Base-by-base conservation (phyloP, 2,113 vertebrate species). In the Salvelinus fontinalis region DNA sequence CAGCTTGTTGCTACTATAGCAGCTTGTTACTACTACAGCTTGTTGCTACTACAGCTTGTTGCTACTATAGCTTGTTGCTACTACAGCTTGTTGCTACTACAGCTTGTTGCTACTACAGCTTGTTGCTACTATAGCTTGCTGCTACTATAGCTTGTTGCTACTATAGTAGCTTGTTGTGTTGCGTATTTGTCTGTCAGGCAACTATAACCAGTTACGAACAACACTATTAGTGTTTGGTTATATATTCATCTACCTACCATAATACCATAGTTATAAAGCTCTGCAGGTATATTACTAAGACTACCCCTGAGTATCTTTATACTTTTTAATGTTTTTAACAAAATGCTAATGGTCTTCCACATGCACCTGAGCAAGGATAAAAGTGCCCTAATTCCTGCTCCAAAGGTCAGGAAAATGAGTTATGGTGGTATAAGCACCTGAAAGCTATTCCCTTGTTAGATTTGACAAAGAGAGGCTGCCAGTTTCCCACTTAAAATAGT, bases 381-480 rank as follows among this genome's bases (percentile, higher is more conserved):
- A 91, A 91, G 88, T 94, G 93, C 89, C 93, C 94, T 94, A 92
- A 94, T 94, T 94, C 89, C 91, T 90, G 87, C 91, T 92, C 89
- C 89, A 94, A 94, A 94, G 94, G 93, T 94, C 92, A 92, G 78
- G 0, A 83, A 75, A 86, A 92, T 94, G 93, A 94, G 93, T 94
- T 93, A 94, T 94, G 84, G 89, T 26, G 81, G 87, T 83, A 83
- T 86, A 89, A 91, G 92, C 90, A 92, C 89, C 93, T 93, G 93
- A 93, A 91, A 93, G 92, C 92, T 94, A 94, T 94, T 94, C 94
- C 93, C 94, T 90, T 89, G 93, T 93, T 93, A 93, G 87, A 88
- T 86, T 92, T 94, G 93, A 94, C 91, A 93, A 93, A 93, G 93
- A 87, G 93, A 91, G 86, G 90, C 92, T 93, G 92, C 93, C 93